phyloP scores from a whole-genome alignment of 2,113 vertebrate species.

The Triplophysa rosa region DNA sequence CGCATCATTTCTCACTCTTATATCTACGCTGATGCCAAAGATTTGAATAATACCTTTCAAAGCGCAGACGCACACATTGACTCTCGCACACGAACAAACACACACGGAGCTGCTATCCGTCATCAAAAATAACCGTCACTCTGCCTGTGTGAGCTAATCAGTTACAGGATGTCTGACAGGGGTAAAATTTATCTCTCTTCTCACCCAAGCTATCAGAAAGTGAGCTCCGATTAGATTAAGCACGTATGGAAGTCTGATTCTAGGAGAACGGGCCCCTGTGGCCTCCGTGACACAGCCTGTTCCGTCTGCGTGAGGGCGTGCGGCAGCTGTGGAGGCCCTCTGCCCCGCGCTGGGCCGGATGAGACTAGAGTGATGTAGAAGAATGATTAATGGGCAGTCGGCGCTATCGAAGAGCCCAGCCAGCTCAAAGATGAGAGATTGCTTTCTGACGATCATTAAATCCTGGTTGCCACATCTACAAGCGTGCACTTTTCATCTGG shows the following conservation, averaged over 20 bases:
- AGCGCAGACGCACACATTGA: conserved; percentile 26
- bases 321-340: conserved; percentile 38
- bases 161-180: conserved; percentile 58
- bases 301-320: conserved; percentile 33
- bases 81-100: conserved; percentile 25
- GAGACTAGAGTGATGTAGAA: conserved; percentile 57
- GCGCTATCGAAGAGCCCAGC: conserved; percentile 59
- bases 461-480: conserved; percentile 61
- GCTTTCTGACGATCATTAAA: conserved; percentile 65
- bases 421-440: conserved; percentile 64
- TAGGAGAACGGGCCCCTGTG: conserved; percentile 40
- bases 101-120: conserved; percentile 38
- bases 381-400: conserved; percentile 62
- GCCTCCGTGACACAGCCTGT: conserved; percentile 42
- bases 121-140: conserved; percentile 47
- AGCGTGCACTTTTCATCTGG: conserved; percentile 61
- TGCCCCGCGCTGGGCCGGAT: conserved; percentile 43
- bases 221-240: conserved; percentile 57
- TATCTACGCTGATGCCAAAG: not conserved
- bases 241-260: conserved; percentile 43
- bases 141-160: conserved; percentile 56
- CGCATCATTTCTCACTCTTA: not conserved
- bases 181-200: conserved; percentile 56
- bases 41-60: not conserved
- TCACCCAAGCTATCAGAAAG: conserved; percentile 52